Base-by-base conservation (phyloP, 2,888 invertebrate genomes). In the Lithodes maja region DNA sequence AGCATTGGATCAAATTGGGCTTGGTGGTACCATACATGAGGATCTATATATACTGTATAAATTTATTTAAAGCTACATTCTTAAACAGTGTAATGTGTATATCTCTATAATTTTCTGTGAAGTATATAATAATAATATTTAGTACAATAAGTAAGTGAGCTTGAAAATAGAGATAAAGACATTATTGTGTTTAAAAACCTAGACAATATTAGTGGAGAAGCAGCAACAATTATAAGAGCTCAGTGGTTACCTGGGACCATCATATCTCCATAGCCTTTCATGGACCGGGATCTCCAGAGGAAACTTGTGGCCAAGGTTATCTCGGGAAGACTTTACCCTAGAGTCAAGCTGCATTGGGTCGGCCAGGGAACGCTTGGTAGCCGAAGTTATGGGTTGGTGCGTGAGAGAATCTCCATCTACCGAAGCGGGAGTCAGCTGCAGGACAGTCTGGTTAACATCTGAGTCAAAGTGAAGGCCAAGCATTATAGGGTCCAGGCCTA, bases 381-480 rank as follows among this genome's bases (percentile, higher is more conserved):
- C 68, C 74, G 80, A 80, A 74, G 88, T 61, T 74, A 78, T 81
- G 68, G 80, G 71, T 17, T 74, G 84, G 49, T 81, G 84, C 54
- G 71, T 69, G 15, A 55, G 61, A 71, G 78, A 69, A 50, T 75
- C 84, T 84, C 85, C 88, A 80, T 88, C 88, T 85, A 85, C 75
- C 71, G 88, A 88, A 88, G 88, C 88, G 69, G 84, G 79, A 52
- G 88, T 90, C 61, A 90, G 87, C 87, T 90, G 90, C 33, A 90
- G 87, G 74, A 90, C 87, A 81, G 87, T 90, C 77, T 90, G 90
- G 84, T 90, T 87, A 85, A 85, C 87, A 55, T 80, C 81, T 9
- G 90, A 86, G 86, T 90, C 90, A 88, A 90, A 90, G 83, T 90
- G 90, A 75, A 90, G 90, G 74, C 90, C 88, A 82, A 90, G 90